Base-by-base conservation (phyloP, 1,140 invertebrate species). In the Anastatus disparis region DNA sequence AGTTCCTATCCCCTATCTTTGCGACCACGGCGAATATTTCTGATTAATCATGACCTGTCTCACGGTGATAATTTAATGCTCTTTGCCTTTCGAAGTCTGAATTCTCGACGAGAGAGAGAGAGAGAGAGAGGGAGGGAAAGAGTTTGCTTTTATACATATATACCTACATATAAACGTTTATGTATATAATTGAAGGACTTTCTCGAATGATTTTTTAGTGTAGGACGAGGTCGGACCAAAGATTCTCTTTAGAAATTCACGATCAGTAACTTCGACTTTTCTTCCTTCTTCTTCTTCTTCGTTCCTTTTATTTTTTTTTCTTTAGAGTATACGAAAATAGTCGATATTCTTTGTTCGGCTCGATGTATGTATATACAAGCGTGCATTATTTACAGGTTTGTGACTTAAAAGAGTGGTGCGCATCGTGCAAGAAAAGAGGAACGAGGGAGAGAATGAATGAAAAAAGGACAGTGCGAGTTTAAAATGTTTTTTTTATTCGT, bases 241-340 rank as follows among this genome's bases (percentile, higher is more conserved):
- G n/a, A n/a, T n/a, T n/a, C n/a, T 46, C 67, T 42, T 61, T 55
- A 62, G 59, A 35, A n/a, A 46, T 70, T 63, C 44, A 44, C 58
- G 48, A 70, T 63, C 40, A 62, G 40, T 59, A 46, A 7, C 10
- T 52, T 65, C n/a, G 0, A 2, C 35, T 22, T 26, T 9, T 40
- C 17, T 15, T 50, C 17, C 24, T 20, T 40, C 22, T 50, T 44
- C 22, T 42, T 22, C 15, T 12, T 64, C 48, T 20, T n/a, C 50
- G 9, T 24, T 24, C 15, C 15, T 56, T 9, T n/a, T n/a, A n/a
- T n/a, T n/a, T n/a, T n/a, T n/a, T n/a, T 22, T 63, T 31, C 15
- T 62, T 50, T 63, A 35, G 35, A 58, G 35, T 38, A 50, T 35
- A 63, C 46, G 38, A n/a, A n/a, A n/a, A n/a, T n/a, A n/a, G 20